A percentile compares a stretch with the other conserved stretches of the same genome.
Evolutionary conservation across 2,113 vertebrate species (phyloP).

Genomic region (Casuarius casuarius): DNA sequence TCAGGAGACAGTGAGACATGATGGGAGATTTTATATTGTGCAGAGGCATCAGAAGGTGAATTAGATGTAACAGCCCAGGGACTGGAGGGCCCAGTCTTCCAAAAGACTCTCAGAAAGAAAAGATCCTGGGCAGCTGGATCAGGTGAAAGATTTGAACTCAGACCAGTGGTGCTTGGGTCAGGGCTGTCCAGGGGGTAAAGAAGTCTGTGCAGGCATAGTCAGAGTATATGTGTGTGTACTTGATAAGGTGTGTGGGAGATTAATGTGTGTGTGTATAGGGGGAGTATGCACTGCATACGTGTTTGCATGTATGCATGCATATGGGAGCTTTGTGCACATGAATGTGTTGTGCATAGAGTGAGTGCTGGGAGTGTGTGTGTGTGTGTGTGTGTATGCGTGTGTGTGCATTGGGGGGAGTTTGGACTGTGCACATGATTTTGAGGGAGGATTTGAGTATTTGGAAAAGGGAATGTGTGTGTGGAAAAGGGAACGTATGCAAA

Average conservation of each 20-base stretch:
- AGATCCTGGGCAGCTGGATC: background rate
- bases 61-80: background rate
- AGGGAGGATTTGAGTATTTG: background rate
- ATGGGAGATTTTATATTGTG: background rate
- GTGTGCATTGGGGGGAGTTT: background rate
- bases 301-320: too few species aligned
- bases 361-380: background rate
- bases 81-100: too few species aligned
- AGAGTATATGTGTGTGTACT: fast-evolving
- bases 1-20: background rate
- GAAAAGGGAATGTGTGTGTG: background rate
- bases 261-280: too few species aligned
- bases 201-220: background rate
- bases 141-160: background rate
- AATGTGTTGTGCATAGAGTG: too few species aligned
- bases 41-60: background rate
- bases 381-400: too few species aligned
- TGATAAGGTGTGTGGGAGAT: too few species aligned
- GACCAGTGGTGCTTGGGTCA: background rate
- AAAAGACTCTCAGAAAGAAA: background rate
- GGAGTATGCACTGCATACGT: too few species aligned
- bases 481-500: fast-evolving
- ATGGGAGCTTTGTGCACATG: too few species aligned
- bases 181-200: background rate
- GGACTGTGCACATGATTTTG: background rate